A percentile compares a stretch with the other conserved stretches of the same genome.
phyloP scores from a whole-genome alignment of 2,113 vertebrate species.

The Micronycteris hirsuta region DNA sequence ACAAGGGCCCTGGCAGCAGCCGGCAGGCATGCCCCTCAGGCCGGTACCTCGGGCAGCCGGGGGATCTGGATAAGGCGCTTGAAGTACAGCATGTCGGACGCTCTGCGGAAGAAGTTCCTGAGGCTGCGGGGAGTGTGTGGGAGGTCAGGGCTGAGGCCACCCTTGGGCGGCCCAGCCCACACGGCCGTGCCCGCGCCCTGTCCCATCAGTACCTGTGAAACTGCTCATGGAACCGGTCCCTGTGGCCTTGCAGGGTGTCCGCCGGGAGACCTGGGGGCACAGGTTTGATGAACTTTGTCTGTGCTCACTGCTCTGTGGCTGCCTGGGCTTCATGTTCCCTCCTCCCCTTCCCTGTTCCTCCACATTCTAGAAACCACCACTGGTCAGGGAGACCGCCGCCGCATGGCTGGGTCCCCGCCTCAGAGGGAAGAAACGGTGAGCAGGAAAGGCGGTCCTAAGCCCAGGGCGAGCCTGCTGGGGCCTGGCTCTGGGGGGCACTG shows the following conservation, averaged over 20 bases:
- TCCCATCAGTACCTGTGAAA: constrained; percentile 88
- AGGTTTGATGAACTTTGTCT: not conserved
- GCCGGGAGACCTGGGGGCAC: constrained; percentile 88
- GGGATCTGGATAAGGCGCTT: constrained; percentile 99
- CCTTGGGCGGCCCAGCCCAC: rapidly evolving
- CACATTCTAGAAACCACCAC: rapidly evolving
- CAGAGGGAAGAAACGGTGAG: rapidly evolving
- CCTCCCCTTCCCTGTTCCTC: not conserved
- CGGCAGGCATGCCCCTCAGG: rapidly evolving
- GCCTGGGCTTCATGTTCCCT: rapidly evolving
- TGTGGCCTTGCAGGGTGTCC: constrained; percentile 95
- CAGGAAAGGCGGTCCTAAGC: rapidly evolving
- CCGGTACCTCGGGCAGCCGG: constrained; percentile 89
- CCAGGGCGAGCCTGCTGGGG: not conserved
- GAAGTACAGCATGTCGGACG: constrained; percentile 96
- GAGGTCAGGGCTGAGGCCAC: rapidly evolving
- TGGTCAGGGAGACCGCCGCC: rapidly evolving
- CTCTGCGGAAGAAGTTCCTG: constrained; percentile 94
- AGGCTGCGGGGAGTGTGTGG: constrained; percentile 81
- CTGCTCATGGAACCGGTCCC: constrained; percentile 96
- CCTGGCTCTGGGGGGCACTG: not conserved
- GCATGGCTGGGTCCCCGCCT: too few species aligned
- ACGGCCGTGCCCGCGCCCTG: rapidly evolving
- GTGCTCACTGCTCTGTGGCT: rapidly evolving
- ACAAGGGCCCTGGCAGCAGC: not conserved